Evolutionary conservation across 2,888 invertebrate species (phyloP).

Genomic region (Nematopogon swammerdamellus): DNA sequence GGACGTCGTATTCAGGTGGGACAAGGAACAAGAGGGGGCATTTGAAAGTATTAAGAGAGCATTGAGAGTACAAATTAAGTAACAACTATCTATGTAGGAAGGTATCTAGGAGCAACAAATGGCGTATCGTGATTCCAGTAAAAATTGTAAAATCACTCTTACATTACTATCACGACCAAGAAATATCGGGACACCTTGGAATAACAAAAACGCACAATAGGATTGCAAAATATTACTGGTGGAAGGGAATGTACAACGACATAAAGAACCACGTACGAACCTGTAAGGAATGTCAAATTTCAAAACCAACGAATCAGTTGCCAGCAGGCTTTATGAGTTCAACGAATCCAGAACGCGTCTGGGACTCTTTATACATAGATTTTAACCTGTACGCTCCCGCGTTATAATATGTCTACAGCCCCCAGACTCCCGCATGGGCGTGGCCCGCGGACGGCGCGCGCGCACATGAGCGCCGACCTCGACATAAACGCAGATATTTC

Average conservation of each 20-base stretch:
- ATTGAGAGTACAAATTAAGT: neutral
- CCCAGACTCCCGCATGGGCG: no score
- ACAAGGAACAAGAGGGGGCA: neutral
- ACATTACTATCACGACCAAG: neutral
- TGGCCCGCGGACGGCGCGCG: no score
- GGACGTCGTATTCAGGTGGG: neutral
- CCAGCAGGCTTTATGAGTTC: neutral
- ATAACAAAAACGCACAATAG: neutral
- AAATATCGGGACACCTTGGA: neutral
- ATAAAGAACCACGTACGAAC: neutral
- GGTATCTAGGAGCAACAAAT: neutral
- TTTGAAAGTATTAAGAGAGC: constrained; percentile 1
- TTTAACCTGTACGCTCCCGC: no score
- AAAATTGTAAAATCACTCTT: neutral
- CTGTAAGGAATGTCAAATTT: neutral
- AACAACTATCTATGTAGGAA: neutral
- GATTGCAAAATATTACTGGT: neutral
- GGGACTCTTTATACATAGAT: neutral
- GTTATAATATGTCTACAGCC: no score
- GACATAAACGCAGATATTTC: no score
- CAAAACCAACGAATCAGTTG: neutral
- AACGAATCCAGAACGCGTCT: neutral
- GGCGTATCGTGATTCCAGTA: neutral
- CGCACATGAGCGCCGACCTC: no score
- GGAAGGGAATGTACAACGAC: neutral